Evolutionary conservation across 2,113 vertebrate genomes (phyloP), one percentile per base, ranked within the genome.

Genomic region (Amia ocellicauda): DNA sequence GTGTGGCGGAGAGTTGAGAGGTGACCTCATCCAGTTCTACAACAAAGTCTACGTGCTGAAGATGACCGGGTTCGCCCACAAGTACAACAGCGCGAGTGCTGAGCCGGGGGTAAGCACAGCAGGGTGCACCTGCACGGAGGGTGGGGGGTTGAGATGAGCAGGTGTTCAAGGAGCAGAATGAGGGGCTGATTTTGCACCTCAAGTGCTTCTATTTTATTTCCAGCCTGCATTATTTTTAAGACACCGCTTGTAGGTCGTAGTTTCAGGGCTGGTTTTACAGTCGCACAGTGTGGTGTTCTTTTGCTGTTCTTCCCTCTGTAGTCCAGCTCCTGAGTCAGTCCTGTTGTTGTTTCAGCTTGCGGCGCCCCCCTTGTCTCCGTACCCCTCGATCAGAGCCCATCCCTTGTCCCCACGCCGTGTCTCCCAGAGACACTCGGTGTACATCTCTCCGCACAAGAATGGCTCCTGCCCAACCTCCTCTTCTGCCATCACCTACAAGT

Each of bases 11-110:
- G 63, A 91, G 98, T 91, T 98, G 27, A 92, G 96, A 49, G 93
- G 94, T 16, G 94, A 98, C 80, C 92, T 99, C 20, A 97, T 98
- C 74, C 93, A 91, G 74, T 99, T 99, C 76, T 99, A 99, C 80
- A 98, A 99, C 53, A 73, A 83, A 0, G 80, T 98, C 64, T 99
- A 90, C 13, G 82, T 99, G 58, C 80, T 85, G 82, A 93, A 89
- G 84, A 93, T 98, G 67, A 93, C 93, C 62, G 83, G 85, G 7
- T 99, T 98, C 58, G 95, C 92, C 11, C 70, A 93, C 69, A 91
- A 89, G 80, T 99, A 97, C 0, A 86, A 86, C 54, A 62, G 80
- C 62, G 80, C 83, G 55, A 86, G 85, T 74, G 76, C 81, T 8
- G 94, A 97, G 14, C 85, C 85, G 41, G 67, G 83, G 79, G 97